A percentile compares a stretch with the other conserved stretches of the same genome.
Conservation (phyloP, 2,797 vertebrate genomes). For the Pelobates cultripes region DNA sequence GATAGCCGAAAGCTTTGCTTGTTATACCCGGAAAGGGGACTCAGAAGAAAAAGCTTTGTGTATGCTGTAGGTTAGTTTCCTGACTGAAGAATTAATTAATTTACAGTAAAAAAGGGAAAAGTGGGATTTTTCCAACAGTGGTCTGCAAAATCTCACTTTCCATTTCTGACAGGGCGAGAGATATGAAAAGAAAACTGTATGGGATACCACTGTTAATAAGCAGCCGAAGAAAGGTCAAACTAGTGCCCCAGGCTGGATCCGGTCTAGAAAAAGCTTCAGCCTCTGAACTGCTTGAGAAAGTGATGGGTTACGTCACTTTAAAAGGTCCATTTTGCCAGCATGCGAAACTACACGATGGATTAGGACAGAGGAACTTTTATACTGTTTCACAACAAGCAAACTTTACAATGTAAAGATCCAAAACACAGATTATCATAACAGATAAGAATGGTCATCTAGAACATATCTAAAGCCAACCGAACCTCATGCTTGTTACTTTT, state of each 20-base stretch:
- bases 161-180: background rate
- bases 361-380: too few species aligned
- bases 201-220: background rate
- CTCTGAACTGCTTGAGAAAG: background rate
- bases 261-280: background rate
- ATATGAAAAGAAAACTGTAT: background rate
- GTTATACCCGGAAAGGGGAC: conserved; percentile 47
- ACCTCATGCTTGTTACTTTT: too few species aligned
- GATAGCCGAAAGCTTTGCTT: conserved; percentile 41
- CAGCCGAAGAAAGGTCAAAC: background rate
- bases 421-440: too few species aligned
- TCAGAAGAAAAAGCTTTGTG: conserved; percentile 58
- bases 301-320: background rate
- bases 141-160: conserved; percentile 23
- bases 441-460: too few species aligned
- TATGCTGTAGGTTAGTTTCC: background rate
- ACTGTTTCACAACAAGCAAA: too few species aligned
- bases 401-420: too few species aligned
- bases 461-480: too few species aligned
- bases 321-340: background rate
- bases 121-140: background rate
- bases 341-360: background rate
- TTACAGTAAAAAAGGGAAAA: conserved; percentile 25
- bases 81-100: background rate
- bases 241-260: background rate